Evolutionary conservation across 1,140 invertebrate genomes (phyloP), one percentile per base, ranked within the genome.

Genomic region (Zaprionus africanus): DNA sequence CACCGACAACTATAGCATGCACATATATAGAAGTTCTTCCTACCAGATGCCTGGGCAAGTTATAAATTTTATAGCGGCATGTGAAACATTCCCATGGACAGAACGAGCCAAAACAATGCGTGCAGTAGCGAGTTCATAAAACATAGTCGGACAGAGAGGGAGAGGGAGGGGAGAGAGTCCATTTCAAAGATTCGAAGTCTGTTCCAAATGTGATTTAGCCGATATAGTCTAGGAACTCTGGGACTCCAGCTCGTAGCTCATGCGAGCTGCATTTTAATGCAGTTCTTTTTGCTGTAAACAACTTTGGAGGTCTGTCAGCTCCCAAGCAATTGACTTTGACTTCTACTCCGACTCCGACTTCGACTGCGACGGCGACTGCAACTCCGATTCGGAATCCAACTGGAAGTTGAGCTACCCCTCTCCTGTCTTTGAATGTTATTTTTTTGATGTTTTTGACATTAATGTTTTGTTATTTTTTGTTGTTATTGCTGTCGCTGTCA

Each of bases 361-460:
- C 24, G 31, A 49, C 60, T 31, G 4, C 31, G n/a, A 56, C 38
- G 31, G 7, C 64, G 38, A 58, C 15, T 58, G 17, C 41, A 41
- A 51, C 22, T 49, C 17, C 41, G 17, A 68, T 60, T 60, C 56
- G 41, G 65, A 56, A 59, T 56, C 53, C 53, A 15, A 31, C 62
- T 56, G 34, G 15, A 65, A 65, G 46, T 63, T 34, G 43, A 4
- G 19, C 46, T 22, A 22, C 46, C 17, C 46, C 9, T 22, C 19
- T 22, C 56, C 49, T 79, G 71, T 59, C 64, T 46, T 46, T 74
- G 57, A 60, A 43, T 75, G 54, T 67, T 67, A 49, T 77, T 68
- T 83, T 88, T 90, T 75, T 88, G 85, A 85, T 82, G 76, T 84
- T 90, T 88, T 79, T 90, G 85, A 90, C 85, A 90, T 85, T 85